Evolutionary conservation across 2,113 vertebrate species (phyloP).

Genomic region (Dunckerocampus dactyliophorus): DNA sequence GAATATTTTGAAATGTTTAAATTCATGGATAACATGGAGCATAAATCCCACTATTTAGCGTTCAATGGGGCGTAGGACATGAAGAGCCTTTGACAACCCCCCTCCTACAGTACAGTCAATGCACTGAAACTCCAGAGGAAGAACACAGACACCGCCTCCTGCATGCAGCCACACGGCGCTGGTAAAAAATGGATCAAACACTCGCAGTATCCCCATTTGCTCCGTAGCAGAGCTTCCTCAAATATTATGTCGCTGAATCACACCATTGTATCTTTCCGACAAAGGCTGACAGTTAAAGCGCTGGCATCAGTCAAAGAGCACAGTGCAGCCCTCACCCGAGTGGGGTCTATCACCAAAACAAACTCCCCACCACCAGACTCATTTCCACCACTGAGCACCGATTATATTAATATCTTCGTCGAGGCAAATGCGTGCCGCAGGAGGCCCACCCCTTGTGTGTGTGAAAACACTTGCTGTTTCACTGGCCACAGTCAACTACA

Average conservation of each 20-base stretch:
- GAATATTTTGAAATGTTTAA: not conserved
- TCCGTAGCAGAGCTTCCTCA: conserved; percentile 33
- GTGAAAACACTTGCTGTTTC: conserved; percentile 69
- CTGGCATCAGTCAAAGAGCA: conserved; percentile 33
- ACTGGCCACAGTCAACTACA: conserved; percentile 66
- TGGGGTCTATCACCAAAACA: conserved; percentile 53
- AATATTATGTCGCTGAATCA: conserved; percentile 40
- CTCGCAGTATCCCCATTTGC: conserved; percentile 34
- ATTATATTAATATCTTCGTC: conserved; percentile 61
- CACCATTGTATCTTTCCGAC: conserved; percentile 37
- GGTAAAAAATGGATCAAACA: conserved; percentile 45
- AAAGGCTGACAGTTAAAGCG: conserved; percentile 37
- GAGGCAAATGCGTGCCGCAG: conserved; percentile 49
- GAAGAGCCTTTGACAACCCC: not conserved
- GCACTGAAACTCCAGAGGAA: conserved; percentile 17
- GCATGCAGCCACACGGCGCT: conserved; percentile 20
- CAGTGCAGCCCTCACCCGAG: conserved; percentile 33
- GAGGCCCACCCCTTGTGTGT: conserved; percentile 40
- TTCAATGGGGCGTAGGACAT: not conserved
- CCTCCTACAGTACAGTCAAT: not conserved
- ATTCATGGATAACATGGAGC: not conserved
- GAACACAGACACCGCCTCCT: conserved; percentile 14
- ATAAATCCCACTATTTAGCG: not conserved
- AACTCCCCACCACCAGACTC: conserved; percentile 35
- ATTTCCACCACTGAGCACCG: conserved; percentile 34